Percentiles rank a stretch among this genome's conserved stretches.
phyloP scores from a whole-genome alignment of 2,888 invertebrate genomes.

The Aleiodes alternator region DNA sequence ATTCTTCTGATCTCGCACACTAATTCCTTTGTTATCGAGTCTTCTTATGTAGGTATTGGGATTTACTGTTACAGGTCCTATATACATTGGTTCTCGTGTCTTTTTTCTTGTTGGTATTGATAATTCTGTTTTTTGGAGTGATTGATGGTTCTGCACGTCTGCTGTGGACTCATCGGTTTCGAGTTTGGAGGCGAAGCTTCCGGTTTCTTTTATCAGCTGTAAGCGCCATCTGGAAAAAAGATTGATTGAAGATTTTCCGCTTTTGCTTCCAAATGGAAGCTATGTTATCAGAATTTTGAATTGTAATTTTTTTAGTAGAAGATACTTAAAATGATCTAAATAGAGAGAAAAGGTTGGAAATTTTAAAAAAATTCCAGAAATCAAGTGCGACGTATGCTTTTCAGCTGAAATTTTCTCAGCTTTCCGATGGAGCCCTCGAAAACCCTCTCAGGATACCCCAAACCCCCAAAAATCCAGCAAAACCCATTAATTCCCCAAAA shows the following conservation, averaged over 20 bases:
- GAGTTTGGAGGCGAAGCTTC: slow-evolving; percentile 38
- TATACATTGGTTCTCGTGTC: slow-evolving; percentile 59
- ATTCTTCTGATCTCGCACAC: slow-evolving; percentile 54
- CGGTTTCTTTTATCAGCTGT: slow-evolving; percentile 62
- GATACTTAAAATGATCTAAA: too few species aligned
- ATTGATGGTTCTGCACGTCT: slow-evolving; percentile 12
- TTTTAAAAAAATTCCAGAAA: too few species aligned
- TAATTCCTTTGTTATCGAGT: slow-evolving; percentile 61
- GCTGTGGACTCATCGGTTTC: not conserved
- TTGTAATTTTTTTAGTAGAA: too few species aligned
- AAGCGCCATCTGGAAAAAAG: slow-evolving; percentile 66
- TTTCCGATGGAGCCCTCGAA: too few species aligned
- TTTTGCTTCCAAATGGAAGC: too few species aligned
- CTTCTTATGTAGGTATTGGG: slow-evolving; percentile 66
- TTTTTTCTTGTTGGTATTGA: slow-evolving; percentile 40
- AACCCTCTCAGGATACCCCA: too few species aligned
- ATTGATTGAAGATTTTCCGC: too few species aligned
- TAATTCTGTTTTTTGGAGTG: slow-evolving; percentile 23
- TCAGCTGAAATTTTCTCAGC: too few species aligned
- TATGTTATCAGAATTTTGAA: too few species aligned
- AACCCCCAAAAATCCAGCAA: too few species aligned
- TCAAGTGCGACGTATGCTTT: too few species aligned
- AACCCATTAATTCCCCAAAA: too few species aligned
- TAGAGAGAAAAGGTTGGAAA: not conserved
- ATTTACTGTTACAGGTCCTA: slow-evolving; percentile 63